These are phyloP conservation scores for Periplaneta americana DNA, from an alignment of 1,140 invertebrate species.

Conservation along the genomic window DNA sequence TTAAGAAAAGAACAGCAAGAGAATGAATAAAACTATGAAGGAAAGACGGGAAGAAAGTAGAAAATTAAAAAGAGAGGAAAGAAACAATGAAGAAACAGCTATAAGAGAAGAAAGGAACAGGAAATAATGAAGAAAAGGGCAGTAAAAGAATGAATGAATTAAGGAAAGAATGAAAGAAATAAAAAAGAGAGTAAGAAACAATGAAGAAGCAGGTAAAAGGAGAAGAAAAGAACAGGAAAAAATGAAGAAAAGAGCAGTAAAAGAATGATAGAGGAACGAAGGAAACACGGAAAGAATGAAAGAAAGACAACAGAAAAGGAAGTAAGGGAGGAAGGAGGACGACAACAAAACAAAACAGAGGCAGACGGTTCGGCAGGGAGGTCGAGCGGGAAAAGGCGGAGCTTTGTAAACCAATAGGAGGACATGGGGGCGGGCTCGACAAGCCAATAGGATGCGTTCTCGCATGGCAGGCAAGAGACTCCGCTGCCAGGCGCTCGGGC, in stretches of 20 bases:
- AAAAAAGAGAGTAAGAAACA: not conserved
- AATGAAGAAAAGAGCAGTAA: not conserved
- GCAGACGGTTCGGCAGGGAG: too few species aligned
- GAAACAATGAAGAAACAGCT: not conserved
- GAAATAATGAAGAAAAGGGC: not conserved
- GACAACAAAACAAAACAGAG: too few species aligned
- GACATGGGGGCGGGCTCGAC: not conserved
- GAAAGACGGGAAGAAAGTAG: not conserved
- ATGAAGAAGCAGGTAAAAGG: not conserved
- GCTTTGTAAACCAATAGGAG: not conserved
- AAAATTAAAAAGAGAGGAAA: not conserved
- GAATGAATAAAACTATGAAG: not conserved
- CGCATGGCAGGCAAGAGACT: too few species aligned
- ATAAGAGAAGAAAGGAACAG: not conserved
- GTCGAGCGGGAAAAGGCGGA: not conserved
- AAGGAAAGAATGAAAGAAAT: not conserved
- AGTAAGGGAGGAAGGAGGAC: not conserved
- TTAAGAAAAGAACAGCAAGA: not conserved
- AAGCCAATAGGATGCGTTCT: not conserved
- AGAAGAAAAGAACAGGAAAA: not conserved
- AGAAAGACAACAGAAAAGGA: not conserved
- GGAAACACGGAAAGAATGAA: not conserved
- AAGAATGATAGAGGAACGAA: not conserved
- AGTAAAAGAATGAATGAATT: not conserved
- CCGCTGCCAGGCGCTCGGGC: too few species aligned